Conservation (phyloP, 2,113 vertebrate species). For the Chlorodrepanis virens region DNA sequence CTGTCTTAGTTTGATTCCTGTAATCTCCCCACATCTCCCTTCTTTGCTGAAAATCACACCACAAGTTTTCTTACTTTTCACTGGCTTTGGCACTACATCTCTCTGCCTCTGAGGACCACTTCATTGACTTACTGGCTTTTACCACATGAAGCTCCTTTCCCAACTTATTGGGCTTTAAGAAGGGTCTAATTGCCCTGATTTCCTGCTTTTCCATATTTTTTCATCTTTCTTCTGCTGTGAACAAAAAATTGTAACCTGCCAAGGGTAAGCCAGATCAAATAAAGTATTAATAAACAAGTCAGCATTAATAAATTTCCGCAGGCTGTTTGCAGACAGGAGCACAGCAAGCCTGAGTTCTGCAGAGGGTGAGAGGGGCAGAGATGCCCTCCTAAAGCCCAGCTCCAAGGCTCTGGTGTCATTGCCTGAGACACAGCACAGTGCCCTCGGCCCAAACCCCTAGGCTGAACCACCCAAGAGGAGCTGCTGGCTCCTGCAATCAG, state of each 20-base stretch:
- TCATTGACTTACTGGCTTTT: neutral
- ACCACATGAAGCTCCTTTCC: neutral
- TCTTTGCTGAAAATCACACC: neutral
- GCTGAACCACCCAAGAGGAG: neutral
- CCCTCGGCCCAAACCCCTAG: fast-evolving
- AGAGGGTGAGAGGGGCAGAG: neutral
- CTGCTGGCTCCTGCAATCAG: neutral
- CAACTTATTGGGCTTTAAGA: neutral
- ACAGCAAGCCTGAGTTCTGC: fast-evolving
- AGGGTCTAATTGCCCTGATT: neutral
- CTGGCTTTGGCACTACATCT: neutral
- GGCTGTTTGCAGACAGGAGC: neutral
- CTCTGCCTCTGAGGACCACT: neutral
- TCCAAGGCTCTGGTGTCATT: neutral
- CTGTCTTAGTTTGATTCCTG: neutral
- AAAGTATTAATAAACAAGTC: neutral
- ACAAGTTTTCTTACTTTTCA: neutral
- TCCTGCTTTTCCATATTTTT: neutral
- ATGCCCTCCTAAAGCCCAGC: neutral
- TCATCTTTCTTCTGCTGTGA: neutral
- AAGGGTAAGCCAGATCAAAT: neutral
- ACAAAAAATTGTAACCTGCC: neutral
- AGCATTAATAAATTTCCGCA: neutral
- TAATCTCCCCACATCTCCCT: neutral
- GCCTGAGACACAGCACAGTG: neutral